These are phyloP conservation scores for Brachionus plicatilis DNA, from an alignment of 1,140 invertebrate species.

Conservation along the genomic window DNA sequence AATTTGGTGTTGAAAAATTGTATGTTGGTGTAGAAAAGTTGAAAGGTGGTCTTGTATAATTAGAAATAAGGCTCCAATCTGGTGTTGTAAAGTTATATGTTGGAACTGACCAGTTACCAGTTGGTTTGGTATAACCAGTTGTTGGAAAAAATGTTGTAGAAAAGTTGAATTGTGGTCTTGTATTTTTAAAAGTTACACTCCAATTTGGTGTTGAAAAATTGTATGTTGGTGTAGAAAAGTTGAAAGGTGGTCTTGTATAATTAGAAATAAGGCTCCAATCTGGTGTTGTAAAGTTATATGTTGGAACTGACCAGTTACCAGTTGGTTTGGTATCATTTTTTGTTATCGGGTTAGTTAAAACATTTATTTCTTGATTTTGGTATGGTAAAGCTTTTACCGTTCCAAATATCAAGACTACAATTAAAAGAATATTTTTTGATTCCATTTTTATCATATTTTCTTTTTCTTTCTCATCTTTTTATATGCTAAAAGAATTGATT, in stretches of 20 bases:
- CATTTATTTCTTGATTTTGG: neutral
- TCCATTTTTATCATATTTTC: neutral
- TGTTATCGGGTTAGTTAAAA: neutral
- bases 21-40: neutral
- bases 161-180: neutral
- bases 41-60: no score
- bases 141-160: neutral
- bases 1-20: neutral
- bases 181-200: neutral
- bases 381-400: neutral
- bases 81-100: neutral
- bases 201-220: neutral
- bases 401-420: neutral
- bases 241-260: no score
- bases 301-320: neutral
- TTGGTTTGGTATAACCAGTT: neutral
- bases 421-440: neutral
- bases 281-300: neutral
- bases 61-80: no score
- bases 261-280: no score
- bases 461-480: no score
- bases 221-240: neutral
- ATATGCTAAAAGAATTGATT: neutral
- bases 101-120: no score
- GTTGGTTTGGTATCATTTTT: neutral